Percentiles rank a stretch among this genome's conserved stretches.
Conservation (phyloP, 2,888 invertebrate genomes). For the Formica aserva region DNA sequence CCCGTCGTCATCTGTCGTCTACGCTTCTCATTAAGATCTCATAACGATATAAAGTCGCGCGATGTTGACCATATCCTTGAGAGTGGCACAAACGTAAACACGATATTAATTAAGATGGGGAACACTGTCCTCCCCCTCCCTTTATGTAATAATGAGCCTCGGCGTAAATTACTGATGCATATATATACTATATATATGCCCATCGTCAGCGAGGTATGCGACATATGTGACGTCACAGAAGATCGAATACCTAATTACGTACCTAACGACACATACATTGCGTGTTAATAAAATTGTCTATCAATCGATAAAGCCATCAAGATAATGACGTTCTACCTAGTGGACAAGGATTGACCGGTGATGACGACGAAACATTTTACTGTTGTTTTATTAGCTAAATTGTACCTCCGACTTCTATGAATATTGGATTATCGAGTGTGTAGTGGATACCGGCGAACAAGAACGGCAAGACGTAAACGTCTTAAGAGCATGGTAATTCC, state of each 20-base stretch:
- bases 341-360: neutral
- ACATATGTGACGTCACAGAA: conserved; percentile 17
- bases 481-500: conserved; percentile 47
- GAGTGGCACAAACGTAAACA: neutral
- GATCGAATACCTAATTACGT: conserved; percentile 28
- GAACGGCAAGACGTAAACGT: conserved; percentile 46
- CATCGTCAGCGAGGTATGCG: neutral
- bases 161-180: neutral
- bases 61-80: neutral
- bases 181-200: too few relatives aligned
- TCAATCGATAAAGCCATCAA: neutral
- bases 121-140: too few relatives aligned
- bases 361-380: conserved; percentile 35
- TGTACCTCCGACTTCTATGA: conserved; percentile 53
- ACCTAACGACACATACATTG: conserved; percentile 5
- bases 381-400: conserved; percentile 55
- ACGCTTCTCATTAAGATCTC: neutral
- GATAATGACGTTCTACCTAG: neutral
- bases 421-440: conserved; percentile 47
- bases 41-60: neutral
- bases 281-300: conserved; percentile 30
- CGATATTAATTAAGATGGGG: conserved; percentile 27
- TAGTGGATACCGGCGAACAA: conserved; percentile 34
- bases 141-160: neutral
- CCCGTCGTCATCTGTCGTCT: neutral